Conservation (phyloP, 1,140 invertebrate species). For the Drosophila bocqueti region DNA sequence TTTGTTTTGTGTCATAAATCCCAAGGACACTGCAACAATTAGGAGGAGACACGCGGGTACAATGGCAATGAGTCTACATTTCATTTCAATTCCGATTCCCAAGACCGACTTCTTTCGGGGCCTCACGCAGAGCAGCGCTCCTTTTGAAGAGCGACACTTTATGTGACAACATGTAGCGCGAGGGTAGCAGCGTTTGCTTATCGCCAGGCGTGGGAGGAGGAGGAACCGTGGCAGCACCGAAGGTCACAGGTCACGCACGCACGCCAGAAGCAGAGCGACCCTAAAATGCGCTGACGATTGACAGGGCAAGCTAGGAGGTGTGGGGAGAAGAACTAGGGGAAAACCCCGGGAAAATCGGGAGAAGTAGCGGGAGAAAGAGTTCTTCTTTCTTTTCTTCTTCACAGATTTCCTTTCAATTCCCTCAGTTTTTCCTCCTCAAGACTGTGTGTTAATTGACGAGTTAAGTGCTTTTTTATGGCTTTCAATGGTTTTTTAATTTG, state of each 20-base stretch:
- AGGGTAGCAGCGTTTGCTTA: conserved; percentile 43
- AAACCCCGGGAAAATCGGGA: conserved; percentile 34
- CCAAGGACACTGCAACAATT: conserved; percentile 78
- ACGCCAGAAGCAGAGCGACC: conserved; percentile 32
- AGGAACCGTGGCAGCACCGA: conserved; percentile 13
- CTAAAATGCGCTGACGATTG: conserved; percentile 74
- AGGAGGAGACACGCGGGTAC: conserved; percentile 56
- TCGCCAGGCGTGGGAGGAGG: conserved; percentile 25
- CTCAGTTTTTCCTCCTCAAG: conserved; percentile 19
- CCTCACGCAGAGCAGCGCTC: conserved; percentile 68
- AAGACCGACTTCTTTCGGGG: conserved; percentile 37
- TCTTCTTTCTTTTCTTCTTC: not conserved
- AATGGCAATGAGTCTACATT: conserved; percentile 49
- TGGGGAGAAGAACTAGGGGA: conserved; percentile 39
- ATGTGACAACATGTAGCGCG: conserved; percentile 78
- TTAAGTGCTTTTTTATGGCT: conserved; percentile 83
- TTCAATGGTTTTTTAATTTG: conserved; percentile 81
- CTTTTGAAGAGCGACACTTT: conserved; percentile 79
- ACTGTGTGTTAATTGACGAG: conserved; percentile 78
- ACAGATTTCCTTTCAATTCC: conserved; percentile 19
- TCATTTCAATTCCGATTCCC: conserved; percentile 21
- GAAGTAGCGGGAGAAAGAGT: conserved; percentile 36
- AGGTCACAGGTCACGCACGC: conserved; percentile 60
- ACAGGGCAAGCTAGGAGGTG: conserved; percentile 12
- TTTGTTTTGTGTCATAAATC: conserved; percentile 71